Conservation (phyloP, 2,797 vertebrate genomes). For the Tenualosa thibaudeaui region DNA sequence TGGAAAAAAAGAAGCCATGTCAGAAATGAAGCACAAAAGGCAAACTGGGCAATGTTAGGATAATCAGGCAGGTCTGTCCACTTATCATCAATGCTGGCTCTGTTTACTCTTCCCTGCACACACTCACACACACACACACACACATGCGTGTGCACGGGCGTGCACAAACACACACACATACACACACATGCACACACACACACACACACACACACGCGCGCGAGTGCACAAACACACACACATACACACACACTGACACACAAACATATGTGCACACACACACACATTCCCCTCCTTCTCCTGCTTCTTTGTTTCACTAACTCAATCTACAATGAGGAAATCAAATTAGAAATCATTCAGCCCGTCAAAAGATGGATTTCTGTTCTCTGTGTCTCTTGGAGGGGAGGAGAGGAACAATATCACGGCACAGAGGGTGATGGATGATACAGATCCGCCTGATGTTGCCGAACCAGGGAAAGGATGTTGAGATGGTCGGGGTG, state of each 20-base stretch:
- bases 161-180: no score
- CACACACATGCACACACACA: no score
- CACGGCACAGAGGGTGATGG: conserved; percentile 35
- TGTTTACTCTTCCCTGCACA: conserved; percentile 6
- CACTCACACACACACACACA: background rate
- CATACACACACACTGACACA: background rate
- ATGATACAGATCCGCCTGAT: conserved; percentile 38
- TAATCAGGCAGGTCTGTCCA: conserved; percentile 35
- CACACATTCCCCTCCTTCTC: conserved; percentile 2
- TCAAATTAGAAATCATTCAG: conserved; percentile 48
- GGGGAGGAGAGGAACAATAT: conserved; percentile 36
- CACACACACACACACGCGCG: background rate
- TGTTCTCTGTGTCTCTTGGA: conserved; percentile 28
- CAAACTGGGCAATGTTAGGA: conserved; percentile 27
- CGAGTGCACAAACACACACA: no score
- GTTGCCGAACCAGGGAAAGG: conserved; percentile 19
- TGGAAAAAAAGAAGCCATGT: conserved; percentile 22
- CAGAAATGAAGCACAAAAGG: conserved; percentile 25
- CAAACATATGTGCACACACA: background rate
- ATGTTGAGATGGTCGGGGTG: background rate
- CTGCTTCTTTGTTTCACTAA: conserved; percentile 45
- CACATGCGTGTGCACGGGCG: background rate
- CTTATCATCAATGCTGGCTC: background rate
- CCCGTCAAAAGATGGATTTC: conserved; percentile 46
- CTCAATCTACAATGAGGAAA: conserved; percentile 48